phyloP scores from a whole-genome alignment of 2,113 vertebrate genomes.

The Varanus komodoensis region DNA sequence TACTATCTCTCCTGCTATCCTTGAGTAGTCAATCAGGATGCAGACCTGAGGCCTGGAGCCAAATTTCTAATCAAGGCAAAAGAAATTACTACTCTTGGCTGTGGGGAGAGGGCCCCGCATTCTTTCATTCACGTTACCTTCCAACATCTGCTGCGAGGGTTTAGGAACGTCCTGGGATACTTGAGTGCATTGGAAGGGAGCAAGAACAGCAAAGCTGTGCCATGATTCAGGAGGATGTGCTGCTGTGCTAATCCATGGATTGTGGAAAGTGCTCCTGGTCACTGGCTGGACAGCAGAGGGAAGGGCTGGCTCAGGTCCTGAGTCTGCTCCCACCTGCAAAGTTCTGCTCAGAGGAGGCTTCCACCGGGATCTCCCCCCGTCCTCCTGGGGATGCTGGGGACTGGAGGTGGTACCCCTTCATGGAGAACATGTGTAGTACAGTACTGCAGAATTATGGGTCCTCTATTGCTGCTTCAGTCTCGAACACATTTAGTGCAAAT shows the following conservation, averaged over 20 bases:
- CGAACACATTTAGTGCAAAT: background rate
- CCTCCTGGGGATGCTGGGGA: no score
- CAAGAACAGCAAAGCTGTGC: fast-evolving
- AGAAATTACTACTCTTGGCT: slow-evolving; percentile 62
- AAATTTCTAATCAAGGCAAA: slow-evolving; percentile 74
- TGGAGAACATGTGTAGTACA: no score
- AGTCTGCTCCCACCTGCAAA: background rate
- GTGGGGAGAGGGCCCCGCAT: slow-evolving; percentile 12
- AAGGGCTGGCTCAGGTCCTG: background rate
- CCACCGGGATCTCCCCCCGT: no score
- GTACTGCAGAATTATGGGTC: no score
- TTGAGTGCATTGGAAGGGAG: background rate
- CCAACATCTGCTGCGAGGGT: background rate
- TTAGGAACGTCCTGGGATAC: slow-evolving; percentile 22
- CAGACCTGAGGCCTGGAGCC: slow-evolving; percentile 41
- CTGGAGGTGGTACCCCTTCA: no score
- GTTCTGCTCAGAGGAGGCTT: no score
- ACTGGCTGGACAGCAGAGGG: background rate
- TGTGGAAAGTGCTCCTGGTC: background rate
- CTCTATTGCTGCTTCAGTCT: background rate
- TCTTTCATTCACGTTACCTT: slow-evolving; percentile 45
- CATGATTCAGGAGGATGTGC: background rate
- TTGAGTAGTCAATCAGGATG: slow-evolving; percentile 72
- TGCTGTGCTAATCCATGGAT: fast-evolving
- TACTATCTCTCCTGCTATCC: slow-evolving; percentile 71